Evolutionary conservation across 2,797 vertebrate species (phyloP).

Genomic region (Galago senegalensis): DNA sequence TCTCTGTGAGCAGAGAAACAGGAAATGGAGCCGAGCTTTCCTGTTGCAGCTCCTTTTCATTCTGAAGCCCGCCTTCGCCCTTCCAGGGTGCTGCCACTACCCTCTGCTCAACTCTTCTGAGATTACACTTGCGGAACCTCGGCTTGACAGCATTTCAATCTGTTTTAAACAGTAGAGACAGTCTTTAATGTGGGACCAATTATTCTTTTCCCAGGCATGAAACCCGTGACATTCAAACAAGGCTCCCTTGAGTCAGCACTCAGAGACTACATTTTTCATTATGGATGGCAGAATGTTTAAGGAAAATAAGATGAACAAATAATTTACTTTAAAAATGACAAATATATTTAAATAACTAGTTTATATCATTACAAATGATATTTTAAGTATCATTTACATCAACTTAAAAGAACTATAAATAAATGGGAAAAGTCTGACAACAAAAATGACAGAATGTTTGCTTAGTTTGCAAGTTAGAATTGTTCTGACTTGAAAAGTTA

Average conservation of each 20-base stretch:
- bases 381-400: neutral
- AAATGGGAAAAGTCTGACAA: neutral
- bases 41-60: constrained; percentile 18
- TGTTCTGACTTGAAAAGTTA: neutral
- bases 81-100: neutral
- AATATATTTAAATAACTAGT: neutral
- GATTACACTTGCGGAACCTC: neutral
- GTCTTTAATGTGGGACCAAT: neutral
- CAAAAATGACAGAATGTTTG: neutral
- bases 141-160: neutral
- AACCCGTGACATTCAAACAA: neutral
- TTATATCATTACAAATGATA: neutral
- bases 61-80: constrained; percentile 46
- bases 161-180: neutral
- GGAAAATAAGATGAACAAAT: neutral
- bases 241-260: neutral
- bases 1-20: constrained; percentile 86
- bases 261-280: neutral
- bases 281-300: neutral
- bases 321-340: neutral
- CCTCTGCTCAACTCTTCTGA: neutral
- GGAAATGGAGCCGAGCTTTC: constrained; percentile 82
- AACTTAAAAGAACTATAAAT: neutral
- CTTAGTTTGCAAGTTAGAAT: neutral
- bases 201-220: neutral